Conservation (phyloP, 1,140 invertebrate genomes). For the Drosophila gunungcola region DNA sequence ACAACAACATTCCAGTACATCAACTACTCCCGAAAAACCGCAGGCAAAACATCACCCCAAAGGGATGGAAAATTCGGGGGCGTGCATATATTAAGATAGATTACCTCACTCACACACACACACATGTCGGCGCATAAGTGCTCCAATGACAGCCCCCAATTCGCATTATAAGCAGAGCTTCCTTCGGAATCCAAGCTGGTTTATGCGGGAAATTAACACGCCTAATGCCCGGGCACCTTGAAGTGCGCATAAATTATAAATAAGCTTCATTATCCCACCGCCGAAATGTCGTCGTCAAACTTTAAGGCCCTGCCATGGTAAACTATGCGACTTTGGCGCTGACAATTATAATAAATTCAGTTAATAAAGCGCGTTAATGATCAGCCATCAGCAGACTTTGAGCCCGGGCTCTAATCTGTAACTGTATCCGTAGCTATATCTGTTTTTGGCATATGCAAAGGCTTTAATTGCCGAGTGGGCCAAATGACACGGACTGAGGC, state of each 20-base stretch:
- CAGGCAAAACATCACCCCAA: slow-evolving; percentile 28
- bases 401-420: slow-evolving; percentile 35
- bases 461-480: slow-evolving; percentile 49
- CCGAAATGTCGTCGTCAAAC: slow-evolving; percentile 49
- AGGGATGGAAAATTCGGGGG: slow-evolving; percentile 8
- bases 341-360: slow-evolving; percentile 80
- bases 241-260: slow-evolving; percentile 79
- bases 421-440: slow-evolving; percentile 11
- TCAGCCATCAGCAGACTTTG: slow-evolving; percentile 63
- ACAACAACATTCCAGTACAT: slow-evolving; percentile 41
- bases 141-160: slow-evolving; percentile 69
- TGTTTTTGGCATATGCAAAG: slow-evolving; percentile 38
- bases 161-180: slow-evolving; percentile 66
- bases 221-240: slow-evolving; percentile 69
- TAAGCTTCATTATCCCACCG: slow-evolving; percentile 63
- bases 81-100: slow-evolving; percentile 80
- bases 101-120: slow-evolving; percentile 41
- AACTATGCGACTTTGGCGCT: slow-evolving; percentile 63
- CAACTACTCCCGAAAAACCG: slow-evolving; percentile 39
- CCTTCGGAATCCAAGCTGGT: slow-evolving; percentile 28
- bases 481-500: slow-evolving; percentile 35
- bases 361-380: slow-evolving; percentile 81
- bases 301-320: slow-evolving; percentile 30
- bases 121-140: slow-evolving; percentile 54
- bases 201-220: slow-evolving; percentile 67